Evolutionary conservation across 2,888 invertebrate genomes (phyloP), one percentile per base, ranked within the genome.

Genomic region (Schrankia costaestrigalis): DNA sequence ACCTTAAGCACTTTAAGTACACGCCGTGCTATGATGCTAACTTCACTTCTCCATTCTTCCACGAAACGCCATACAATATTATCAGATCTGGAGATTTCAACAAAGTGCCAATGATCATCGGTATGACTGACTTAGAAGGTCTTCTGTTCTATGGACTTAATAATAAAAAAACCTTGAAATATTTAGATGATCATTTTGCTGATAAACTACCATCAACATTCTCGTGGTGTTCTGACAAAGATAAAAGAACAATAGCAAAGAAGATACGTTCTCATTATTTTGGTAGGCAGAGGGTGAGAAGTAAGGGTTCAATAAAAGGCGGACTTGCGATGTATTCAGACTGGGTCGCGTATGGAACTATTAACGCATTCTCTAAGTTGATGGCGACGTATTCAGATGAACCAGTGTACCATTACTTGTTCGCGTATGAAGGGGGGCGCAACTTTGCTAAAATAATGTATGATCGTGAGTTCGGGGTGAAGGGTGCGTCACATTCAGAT

Each of bases 1-100:
- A 83, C 46, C 63, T 77, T 0, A 71, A 69, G 21, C 68, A 75
- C 40, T 86, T 85, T 40, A 84, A 82, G 42, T 87, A 85, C 45
- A 53, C 78, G 1, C 86, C 85, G 0, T 86, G 85, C 39, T 50
- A 70, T 0, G 86, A 86, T 51, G 50, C 38, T 1, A 71, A 82
- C 31, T 61, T 62, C 15, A 58, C 68, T 1, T 69, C 78, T 8
- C 65, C 78, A 2, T 86, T 86, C 51, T 84, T 86, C 41, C 64
- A 60, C 26, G 78, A 77, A 34, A 70, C 76, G 19, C 85, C 86
- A 0, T 81, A 76, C 47, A 63, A 76, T 32, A 63, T 71, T 9
- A 66, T 87, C 12, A 71, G 63, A 26, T 77, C 80, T 1, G 73
- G 78, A 1, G 46, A 62, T 18, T 84, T 82, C 35, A 71, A 72